A percentile compares a stretch with the other conserved stretches of the same genome.
phyloP scores from a whole-genome alignment of 2,797 vertebrate genomes.

The Manis crassicaudata region DNA sequence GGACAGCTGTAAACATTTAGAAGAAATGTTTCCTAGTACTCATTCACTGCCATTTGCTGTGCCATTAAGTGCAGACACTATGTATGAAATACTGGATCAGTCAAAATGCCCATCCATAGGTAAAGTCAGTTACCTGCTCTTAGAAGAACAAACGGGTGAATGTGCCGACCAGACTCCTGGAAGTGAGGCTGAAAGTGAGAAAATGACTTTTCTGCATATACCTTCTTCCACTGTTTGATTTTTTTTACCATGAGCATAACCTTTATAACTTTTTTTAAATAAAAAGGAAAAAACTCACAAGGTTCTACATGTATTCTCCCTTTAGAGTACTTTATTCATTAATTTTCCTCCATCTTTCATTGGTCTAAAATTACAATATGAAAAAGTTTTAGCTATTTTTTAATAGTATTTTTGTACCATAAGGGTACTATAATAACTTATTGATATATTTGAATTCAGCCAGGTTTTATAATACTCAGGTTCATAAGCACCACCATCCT shows the following conservation, averaged over 20 bases:
- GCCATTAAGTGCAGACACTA: not conserved
- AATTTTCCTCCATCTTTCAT: slow-evolving; percentile 46
- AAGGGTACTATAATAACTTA: slow-evolving; percentile 64
- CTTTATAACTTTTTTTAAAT: slow-evolving; percentile 64
- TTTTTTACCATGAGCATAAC: slow-evolving; percentile 59
- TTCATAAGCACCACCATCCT: slow-evolving; percentile 59
- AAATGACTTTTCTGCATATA: slow-evolving; percentile 12
- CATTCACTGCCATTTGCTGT: not conserved
- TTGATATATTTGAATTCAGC: slow-evolving; percentile 72
- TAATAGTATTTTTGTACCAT: slow-evolving; percentile 75
- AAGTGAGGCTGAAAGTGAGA: not conserved
- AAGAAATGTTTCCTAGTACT: not conserved
- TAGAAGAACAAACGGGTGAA: not conserved
- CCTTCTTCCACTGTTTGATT: slow-evolving; percentile 6
- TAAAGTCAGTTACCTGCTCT: not conserved
- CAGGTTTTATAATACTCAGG: slow-evolving; percentile 67
- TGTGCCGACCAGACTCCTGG: not conserved
- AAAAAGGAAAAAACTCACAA: slow-evolving; percentile 58
- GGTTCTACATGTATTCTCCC: not conserved
- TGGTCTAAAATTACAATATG: slow-evolving; percentile 55
- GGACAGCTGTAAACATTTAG: not conserved
- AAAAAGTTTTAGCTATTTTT: slow-evolving; percentile 51
- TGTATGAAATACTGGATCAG: not conserved
- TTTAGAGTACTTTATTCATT: slow-evolving; percentile 59
- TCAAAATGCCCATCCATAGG: not conserved